phyloP scores from a whole-genome alignment of 2,888 invertebrate species.

The Morinoia aosen region DNA sequence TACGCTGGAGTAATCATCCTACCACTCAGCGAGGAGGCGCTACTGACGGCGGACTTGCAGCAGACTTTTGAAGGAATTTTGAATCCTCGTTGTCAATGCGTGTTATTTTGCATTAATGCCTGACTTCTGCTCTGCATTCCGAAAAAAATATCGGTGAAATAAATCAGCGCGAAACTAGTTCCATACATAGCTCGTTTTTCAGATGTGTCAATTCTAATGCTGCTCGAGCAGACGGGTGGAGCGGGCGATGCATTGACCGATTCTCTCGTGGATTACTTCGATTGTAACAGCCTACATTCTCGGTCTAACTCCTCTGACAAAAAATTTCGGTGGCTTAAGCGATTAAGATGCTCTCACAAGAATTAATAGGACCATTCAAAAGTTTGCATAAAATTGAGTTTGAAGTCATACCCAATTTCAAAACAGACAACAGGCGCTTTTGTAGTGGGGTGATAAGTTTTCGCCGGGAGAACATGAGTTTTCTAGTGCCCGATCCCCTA shows the following conservation, averaged over 20 bases:
- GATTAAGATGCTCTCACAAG: no score
- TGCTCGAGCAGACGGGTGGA: no score
- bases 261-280: no score
- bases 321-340: no score
- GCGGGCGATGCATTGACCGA: no score
- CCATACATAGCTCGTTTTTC: not conserved
- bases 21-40: not conserved
- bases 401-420: not conserved
- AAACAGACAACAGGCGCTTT: no score
- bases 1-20: not conserved
- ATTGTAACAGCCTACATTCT: no score
- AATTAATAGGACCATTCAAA: not conserved
- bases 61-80: not conserved
- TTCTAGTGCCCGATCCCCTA: no score
- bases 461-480: no score
- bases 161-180: not conserved
- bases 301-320: no score
- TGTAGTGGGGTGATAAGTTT: no score
- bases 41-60: not conserved
- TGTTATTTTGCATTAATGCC: not conserved
- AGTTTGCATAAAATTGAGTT: not conserved
- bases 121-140: not conserved
- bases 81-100: not conserved
- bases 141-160: not conserved
- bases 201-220: no score